phyloP scores from a whole-genome alignment of 1,140 invertebrate genomes.

The Leguminivora glycinivorella region DNA sequence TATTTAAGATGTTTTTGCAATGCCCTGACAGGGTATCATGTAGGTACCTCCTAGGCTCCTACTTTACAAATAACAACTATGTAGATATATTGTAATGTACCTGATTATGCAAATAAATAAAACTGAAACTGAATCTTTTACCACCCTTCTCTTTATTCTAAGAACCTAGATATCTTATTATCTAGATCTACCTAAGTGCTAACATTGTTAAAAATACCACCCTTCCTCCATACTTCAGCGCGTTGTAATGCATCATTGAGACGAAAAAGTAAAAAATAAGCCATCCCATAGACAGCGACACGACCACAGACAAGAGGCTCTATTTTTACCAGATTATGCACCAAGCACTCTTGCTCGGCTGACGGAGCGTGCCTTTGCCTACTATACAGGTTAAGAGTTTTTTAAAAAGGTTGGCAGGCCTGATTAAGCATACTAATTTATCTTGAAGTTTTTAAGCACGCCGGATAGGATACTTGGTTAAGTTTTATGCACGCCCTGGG shows the following conservation, averaged over 20 bases:
- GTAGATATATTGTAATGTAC: too few relatives aligned
- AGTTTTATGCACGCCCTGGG: background rate
- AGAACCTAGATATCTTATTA: too few relatives aligned
- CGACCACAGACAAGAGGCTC: constrained; percentile 54
- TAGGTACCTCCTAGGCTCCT: too few relatives aligned
- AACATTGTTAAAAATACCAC: constrained; percentile 17
- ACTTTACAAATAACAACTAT: too few relatives aligned
- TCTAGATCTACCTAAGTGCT: background rate
- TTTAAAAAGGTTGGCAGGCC: constrained; percentile 27
- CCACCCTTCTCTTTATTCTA: too few relatives aligned
- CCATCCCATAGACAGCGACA: constrained; percentile 46
- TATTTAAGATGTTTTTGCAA: too few relatives aligned
- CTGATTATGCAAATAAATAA: too few relatives aligned
- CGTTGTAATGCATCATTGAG: constrained; percentile 50
- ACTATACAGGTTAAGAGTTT: constrained; percentile 27
- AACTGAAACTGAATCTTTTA: too few relatives aligned
- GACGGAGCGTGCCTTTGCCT: constrained; percentile 49
- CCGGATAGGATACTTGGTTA: constrained; percentile 18
- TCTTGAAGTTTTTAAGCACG: constrained; percentile 24
- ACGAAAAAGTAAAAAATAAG: constrained; percentile 44
- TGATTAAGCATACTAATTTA: constrained; percentile 29
- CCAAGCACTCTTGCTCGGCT: constrained; percentile 41
- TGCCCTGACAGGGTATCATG: too few relatives aligned
- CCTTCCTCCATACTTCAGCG: constrained; percentile 8
- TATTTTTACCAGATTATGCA: constrained; percentile 74